phyloP scores from a whole-genome alignment of 2,113 vertebrate genomes.

The Grantiella picta region DNA sequence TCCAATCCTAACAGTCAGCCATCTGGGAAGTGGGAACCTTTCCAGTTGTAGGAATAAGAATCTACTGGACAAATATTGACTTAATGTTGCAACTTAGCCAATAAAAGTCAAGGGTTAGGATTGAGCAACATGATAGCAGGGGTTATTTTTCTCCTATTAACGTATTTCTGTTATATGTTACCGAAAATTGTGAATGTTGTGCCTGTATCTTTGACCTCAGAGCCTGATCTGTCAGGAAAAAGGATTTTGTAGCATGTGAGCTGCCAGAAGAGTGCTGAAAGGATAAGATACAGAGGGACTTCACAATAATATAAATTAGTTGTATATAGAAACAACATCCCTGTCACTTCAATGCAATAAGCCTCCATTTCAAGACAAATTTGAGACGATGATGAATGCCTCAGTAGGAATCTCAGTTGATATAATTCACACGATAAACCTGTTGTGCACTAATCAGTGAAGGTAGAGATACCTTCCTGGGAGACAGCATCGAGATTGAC shows the following conservation, averaged over 20 bases:
- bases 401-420: background rate
- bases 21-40: background rate
- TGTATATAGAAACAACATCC: background rate
- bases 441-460: background rate
- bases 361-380: background rate
- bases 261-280: background rate
- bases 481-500: background rate
- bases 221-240: background rate
- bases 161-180: background rate
- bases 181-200: background rate
- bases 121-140: background rate
- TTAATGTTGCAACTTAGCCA: rapidly evolving
- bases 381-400: background rate
- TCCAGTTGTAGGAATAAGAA: background rate
- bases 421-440: background rate
- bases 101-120: background rate
- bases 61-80: background rate
- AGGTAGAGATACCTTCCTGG: background rate
- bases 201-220: background rate
- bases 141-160: background rate
- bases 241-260: background rate
- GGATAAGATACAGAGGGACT: background rate
- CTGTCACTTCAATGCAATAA: background rate
- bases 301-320: background rate
- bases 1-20: background rate